Conservation (phyloP, 2,113 vertebrate species). For the Madoqua kirkii region DNA sequence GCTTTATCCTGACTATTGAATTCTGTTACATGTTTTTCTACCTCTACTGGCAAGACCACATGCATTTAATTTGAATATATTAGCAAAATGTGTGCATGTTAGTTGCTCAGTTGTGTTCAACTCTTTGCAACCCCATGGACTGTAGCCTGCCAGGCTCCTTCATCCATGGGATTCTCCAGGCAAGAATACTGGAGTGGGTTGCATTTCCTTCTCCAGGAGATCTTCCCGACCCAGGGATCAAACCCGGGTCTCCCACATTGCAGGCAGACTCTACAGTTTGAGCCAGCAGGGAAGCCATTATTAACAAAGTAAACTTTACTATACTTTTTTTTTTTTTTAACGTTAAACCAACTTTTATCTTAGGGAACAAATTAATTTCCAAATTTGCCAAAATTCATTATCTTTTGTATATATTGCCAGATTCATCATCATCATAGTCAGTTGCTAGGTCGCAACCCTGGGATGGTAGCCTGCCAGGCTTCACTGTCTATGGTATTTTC, state of each 20-base stretch:
- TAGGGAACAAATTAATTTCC: neutral
- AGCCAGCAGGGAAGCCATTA: neutral
- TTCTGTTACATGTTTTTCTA: neutral
- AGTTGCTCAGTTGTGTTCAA: neutral
- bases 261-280: neutral
- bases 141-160: neutral
- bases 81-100: neutral
- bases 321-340: neutral
- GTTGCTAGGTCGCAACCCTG: neutral
- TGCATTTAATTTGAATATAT: neutral
- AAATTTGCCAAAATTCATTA: neutral
- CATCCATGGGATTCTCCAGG: neutral
- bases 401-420: neutral
- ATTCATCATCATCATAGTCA: neutral
- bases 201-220: neutral
- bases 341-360: neutral
- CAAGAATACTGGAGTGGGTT: neutral
- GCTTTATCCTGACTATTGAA: neutral
- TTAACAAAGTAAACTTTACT: neutral
- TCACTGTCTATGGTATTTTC: neutral
- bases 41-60: neutral
- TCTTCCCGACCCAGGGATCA: neutral
- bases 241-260: accelerated
- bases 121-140: neutral
- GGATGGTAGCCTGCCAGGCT: neutral